A percentile compares a stretch with the other conserved stretches of the same genome.
These are phyloP conservation scores for Seriola dumerili DNA, from an alignment of 2,113 vertebrate genomes.

Conservation along the genomic window DNA sequence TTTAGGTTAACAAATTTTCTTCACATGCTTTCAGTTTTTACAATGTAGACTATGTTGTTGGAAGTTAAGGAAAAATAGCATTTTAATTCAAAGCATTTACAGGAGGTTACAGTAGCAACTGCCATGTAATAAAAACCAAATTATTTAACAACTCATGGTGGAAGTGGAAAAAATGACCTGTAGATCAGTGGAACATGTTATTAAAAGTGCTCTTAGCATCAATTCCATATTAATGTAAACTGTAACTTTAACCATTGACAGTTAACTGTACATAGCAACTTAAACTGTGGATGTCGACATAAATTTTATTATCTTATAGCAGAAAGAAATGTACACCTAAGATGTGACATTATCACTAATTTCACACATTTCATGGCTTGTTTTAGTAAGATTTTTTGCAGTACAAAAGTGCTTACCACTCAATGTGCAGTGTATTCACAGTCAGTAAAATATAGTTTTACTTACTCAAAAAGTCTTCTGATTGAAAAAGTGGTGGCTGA, in stretches of 20 bases:
- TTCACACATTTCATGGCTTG: background rate
- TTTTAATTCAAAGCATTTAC: background rate
- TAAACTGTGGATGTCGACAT: background rate
- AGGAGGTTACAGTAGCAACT: slow-evolving; percentile 5
- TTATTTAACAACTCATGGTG: background rate
- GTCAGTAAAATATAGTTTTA: slow-evolving; percentile 23
- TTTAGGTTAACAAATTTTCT: background rate
- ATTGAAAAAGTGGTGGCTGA: slow-evolving; percentile 1
- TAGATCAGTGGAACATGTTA: background rate
- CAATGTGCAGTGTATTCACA: slow-evolving; percentile 27
- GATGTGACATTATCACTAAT: background rate
- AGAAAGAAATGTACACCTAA: background rate
- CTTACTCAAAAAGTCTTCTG: background rate
- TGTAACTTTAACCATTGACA: background rate
- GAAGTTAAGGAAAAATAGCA: background rate
- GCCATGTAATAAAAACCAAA: background rate
- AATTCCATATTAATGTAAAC: background rate
- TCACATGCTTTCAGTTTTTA: background rate
- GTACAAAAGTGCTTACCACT: slow-evolving; percentile 25
- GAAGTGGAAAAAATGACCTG: background rate
- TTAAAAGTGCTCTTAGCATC: background rate
- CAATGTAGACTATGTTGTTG: background rate
- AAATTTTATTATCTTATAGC: background rate
- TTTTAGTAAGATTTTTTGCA: slow-evolving; percentile 1
- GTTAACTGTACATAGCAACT: background rate